These are phyloP conservation scores for Xylota sylvarum DNA, from an alignment of 2,888 invertebrate species.

Conservation along the genomic window DNA sequence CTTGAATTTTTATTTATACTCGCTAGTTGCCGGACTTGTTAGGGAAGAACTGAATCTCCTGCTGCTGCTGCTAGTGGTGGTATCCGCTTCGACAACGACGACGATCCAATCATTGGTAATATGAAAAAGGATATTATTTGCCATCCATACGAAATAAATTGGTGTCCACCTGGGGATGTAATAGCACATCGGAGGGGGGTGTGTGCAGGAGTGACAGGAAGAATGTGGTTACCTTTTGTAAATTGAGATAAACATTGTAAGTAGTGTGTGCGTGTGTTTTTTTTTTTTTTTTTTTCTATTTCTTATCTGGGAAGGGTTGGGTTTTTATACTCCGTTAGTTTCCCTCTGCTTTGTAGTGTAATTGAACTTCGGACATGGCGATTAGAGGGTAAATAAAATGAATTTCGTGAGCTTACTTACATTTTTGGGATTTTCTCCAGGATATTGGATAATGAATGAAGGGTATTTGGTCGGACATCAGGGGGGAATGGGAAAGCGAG, in stretches of 20 bases:
- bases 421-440: slow-evolving; percentile 54
- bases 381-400: slow-evolving; percentile 76
- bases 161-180: slow-evolving; percentile 71
- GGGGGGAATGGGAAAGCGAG: not conserved
- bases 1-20: slow-evolving; percentile 44
- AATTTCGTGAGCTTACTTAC: slow-evolving; percentile 75
- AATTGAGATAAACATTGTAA: slow-evolving; percentile 69
- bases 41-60: slow-evolving; percentile 21
- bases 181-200: slow-evolving; percentile 11
- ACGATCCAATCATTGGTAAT: slow-evolving; percentile 76
- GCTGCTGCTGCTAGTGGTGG: slow-evolving; percentile 21
- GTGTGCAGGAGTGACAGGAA: slow-evolving; percentile 6
- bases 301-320: slow-evolving; percentile 15
- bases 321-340: slow-evolving; percentile 18
- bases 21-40: slow-evolving; percentile 45
- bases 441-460: slow-evolving; percentile 69
- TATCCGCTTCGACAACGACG: slow-evolving; percentile 45
- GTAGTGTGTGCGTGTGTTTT: not conserved
- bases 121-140: slow-evolving; percentile 76
- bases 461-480: slow-evolving; percentile 37
- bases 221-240: slow-evolving; percentile 73
- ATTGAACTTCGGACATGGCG: slow-evolving; percentile 73
- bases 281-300: not conserved
- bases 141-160: slow-evolving; percentile 74
- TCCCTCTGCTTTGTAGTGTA: slow-evolving; percentile 60